Evolutionary conservation across 1,140 invertebrate species (phyloP).

Genomic region (Meloidogyne hapla): DNA sequence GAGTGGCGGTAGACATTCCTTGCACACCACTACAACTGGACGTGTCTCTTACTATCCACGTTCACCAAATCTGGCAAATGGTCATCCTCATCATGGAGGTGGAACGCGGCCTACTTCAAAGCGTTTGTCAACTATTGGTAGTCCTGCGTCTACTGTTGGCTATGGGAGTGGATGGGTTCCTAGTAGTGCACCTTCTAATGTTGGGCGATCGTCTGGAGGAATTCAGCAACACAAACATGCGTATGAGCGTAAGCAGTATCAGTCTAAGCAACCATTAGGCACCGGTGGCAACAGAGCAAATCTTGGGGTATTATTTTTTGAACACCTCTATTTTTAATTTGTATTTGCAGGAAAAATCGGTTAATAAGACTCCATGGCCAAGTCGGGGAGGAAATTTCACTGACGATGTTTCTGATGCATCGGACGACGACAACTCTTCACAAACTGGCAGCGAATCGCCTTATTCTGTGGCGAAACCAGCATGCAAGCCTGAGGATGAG

Average conservation of each 20-base stretch:
- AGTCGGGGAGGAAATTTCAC: background rate
- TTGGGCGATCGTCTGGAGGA: background rate
- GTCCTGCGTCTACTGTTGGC: background rate
- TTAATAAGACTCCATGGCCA: constrained; percentile 4
- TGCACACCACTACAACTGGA: background rate
- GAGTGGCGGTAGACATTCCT: background rate
- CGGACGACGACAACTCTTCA: background rate
- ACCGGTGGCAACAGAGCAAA: background rate
- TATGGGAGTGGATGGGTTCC: background rate
- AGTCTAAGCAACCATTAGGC: background rate
- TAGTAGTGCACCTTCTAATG: background rate
- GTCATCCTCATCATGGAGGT: constrained; percentile 2
- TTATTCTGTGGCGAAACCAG: constrained; percentile 5
- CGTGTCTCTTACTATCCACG: background rate
- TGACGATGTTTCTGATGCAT: constrained; percentile 2
- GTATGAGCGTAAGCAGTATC: constrained; percentile 5
- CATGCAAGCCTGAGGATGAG: background rate
- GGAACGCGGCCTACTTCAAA: background rate
- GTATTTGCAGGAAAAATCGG: background rate
- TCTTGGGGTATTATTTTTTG: background rate
- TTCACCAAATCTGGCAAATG: background rate
- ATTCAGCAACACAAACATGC: background rate
- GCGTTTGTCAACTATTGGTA: background rate
- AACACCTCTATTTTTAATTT: background rate
- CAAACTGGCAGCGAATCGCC: background rate